phyloP scores from a whole-genome alignment of 1,140 invertebrate species.

The Diuraphis noxia region DNA sequence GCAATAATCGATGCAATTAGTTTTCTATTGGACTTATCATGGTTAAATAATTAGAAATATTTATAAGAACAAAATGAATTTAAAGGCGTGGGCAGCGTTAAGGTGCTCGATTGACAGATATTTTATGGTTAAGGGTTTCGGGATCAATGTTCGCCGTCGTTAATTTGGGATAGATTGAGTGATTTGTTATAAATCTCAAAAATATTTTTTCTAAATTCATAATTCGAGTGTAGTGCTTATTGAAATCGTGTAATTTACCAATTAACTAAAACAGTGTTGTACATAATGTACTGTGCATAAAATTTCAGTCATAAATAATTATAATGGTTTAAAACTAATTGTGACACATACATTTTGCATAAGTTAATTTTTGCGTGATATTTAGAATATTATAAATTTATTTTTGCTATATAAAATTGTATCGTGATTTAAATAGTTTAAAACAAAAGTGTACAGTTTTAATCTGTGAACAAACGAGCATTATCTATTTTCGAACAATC shows the following conservation, averaged over 20 bases:
- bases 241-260: neutral
- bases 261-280: neutral
- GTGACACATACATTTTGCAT: neutral
- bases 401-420: neutral
- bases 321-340: neutral
- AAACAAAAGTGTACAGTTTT: neutral
- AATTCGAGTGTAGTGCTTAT: neutral
- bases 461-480: neutral
- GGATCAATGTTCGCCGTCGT: neutral
- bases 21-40: neutral
- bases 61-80: neutral
- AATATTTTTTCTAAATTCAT: neutral
- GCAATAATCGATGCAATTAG: neutral
- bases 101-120: neutral
- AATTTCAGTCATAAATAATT: neutral
- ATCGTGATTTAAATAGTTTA: neutral
- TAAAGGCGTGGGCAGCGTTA: neutral
- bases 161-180: neutral
- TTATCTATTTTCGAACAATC: neutral
- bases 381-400: neutral
- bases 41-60: neutral
- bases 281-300: neutral
- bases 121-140: neutral
- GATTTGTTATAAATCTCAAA: neutral
- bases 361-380: neutral